Base-by-base conservation (phyloP, 2,888 invertebrate genomes). In the Tetramorium bicarinatum region DNA sequence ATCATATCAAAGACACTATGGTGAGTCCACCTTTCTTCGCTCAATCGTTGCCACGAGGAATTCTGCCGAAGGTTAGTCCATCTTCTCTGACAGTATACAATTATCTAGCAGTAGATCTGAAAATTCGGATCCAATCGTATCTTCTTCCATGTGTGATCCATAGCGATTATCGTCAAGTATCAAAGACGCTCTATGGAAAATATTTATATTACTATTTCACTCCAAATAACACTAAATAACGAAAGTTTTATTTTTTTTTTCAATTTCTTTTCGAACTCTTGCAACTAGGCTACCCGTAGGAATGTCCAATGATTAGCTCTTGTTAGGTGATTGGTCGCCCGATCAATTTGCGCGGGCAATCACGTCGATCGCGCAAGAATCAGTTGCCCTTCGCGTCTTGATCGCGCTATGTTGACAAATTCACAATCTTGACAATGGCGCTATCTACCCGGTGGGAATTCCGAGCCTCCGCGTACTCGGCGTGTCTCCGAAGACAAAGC, bases 1-100 rank as follows among this genome's bases (percentile, higher is more conserved):
- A 94, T 88, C 94, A 93, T 90, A 91, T 94, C 93, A 95, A 95
- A 91, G 94, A 94, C 93, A 93, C 93, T 89, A 95, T 95, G 95
- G 95, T 95, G 93, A 94, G 95, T 90, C 34, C 44, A 64, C 75
- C 69, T 67, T 56, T 69, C 38, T 67, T 47, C 71, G 21, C 21
- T 84, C 38, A 25, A 59, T 72, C 79, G 47, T 44, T 47, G 49
- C 25, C 29, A 64, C 71, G 77, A 77, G 77, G 54, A 77, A 52
- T 59, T 52, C 76, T 54, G 66, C 66, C 66, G 62, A 76, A 76
- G 75, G 64, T 76, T 76, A 34, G 75, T 76, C 64, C 21, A 62
- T 38, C 49, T 76, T 61, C 56, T 72, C 41, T 44, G 62, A 34
- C 38, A 41, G 52, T 47, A 34, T 34, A 61, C 29, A 18, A 61